Percentiles rank a stretch among this genome's conserved stretches.
Evolutionary conservation across 2,888 invertebrate species (phyloP).

Genomic region (Odiellus spinosus): DNA sequence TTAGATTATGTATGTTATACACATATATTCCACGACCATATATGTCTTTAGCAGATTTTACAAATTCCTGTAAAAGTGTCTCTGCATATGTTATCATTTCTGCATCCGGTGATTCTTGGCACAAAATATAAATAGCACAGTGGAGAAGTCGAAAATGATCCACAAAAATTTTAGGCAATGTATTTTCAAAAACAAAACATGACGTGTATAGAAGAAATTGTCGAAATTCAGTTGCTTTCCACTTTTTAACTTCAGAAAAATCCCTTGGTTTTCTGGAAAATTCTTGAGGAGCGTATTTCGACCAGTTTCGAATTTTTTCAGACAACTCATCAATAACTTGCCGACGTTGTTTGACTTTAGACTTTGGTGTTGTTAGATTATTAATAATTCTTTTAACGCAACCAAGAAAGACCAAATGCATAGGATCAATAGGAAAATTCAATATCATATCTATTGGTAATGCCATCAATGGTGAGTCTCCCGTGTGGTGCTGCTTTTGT

Average conservation of each 20-base stretch:
- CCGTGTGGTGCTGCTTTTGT: not conserved
- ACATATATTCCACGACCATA: slow-evolving; percentile 19
- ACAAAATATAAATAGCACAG: slow-evolving; percentile 19
- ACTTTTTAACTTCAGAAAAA: slow-evolving; percentile 20
- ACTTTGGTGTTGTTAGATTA: too few relatives aligned
- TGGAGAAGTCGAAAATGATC: too few relatives aligned
- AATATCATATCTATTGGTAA: not conserved
- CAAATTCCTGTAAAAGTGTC: slow-evolving; percentile 18
- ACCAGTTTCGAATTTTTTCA: too few relatives aligned
- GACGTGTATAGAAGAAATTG: slow-evolving; percentile 23
- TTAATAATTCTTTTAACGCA: too few relatives aligned
- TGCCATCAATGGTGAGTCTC: not conserved
- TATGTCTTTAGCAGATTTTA: slow-evolving; percentile 12
- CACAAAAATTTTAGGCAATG: slow-evolving; percentile 16
- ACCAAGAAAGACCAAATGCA: not conserved
- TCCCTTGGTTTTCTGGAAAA: slow-evolving; percentile 22
- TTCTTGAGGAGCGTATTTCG: slow-evolving; percentile 9
- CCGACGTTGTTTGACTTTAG: too few relatives aligned
- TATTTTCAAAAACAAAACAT: slow-evolving; percentile 19
- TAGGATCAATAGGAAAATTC: not conserved
- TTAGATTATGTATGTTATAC: too few relatives aligned
- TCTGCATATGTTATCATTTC: slow-evolving; percentile 18
- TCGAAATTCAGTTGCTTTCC: slow-evolving; percentile 25
- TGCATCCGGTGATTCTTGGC: not conserved
- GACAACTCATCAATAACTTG: too few relatives aligned